Conservation (phyloP, 2,888 invertebrate species). For the Sipunculus nudus region DNA sequence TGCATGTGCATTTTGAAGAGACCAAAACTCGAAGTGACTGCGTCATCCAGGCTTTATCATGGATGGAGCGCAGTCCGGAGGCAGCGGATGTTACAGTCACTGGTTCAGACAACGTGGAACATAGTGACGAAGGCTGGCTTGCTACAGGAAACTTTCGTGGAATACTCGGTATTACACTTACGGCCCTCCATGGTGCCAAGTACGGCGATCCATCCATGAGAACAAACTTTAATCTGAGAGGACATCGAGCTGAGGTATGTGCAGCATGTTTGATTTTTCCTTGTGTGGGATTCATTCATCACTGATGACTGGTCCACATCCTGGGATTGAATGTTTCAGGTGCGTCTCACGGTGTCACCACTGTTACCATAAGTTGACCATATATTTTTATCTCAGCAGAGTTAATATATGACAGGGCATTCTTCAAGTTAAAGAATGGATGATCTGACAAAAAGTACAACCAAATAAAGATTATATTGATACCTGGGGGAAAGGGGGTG, state of each 20-base stretch:
- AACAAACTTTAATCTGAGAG: constrained; percentile 96
- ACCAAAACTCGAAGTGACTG: constrained; percentile 96
- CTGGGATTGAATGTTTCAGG: too few relatives aligned
- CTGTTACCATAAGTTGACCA: too few relatives aligned
- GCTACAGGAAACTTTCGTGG: constrained; percentile 91
- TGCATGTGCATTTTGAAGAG: constrained; percentile 97
- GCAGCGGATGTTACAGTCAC: constrained; percentile 90
- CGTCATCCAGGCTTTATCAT: constrained; percentile 90
- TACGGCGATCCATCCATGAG: constrained; percentile 77
- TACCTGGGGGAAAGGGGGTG: too few relatives aligned
- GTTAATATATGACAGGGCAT: too few relatives aligned
- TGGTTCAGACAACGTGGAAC: constrained; percentile 80
- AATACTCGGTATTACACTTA: constrained; percentile 95
- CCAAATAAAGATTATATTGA: too few relatives aligned
- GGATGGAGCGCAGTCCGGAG: constrained; percentile 99
- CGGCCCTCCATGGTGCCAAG: constrained; percentile 89
- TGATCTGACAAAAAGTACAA: too few relatives aligned
- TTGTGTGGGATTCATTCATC: too few relatives aligned
- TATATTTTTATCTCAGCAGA: too few relatives aligned
- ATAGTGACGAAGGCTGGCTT: constrained; percentile 97
- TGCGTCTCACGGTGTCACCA: too few relatives aligned
- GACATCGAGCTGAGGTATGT: constrained; percentile 91
- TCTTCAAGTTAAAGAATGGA: too few relatives aligned
- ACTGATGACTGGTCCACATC: too few relatives aligned
- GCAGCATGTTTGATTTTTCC: constrained; percentile 1